A percentile compares a stretch with the other conserved stretches of the same genome.
phyloP scores from a whole-genome alignment of 2,797 vertebrate genomes.

The Urophycis tenuis region DNA sequence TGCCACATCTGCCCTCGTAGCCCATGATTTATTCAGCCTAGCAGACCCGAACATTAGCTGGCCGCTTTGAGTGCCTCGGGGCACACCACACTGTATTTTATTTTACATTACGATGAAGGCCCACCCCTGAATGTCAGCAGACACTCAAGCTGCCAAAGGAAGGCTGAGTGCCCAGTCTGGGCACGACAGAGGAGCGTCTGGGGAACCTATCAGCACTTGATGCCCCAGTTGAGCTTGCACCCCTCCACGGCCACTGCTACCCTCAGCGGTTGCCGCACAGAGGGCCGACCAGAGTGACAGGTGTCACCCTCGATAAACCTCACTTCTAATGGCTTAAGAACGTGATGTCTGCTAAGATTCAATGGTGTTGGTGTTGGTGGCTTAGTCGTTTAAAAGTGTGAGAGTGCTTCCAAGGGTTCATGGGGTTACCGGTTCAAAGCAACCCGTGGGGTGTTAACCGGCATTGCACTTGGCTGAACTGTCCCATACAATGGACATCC shows the following conservation, averaged over 20 bases:
- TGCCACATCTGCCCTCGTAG: not conserved
- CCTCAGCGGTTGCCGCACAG: not conserved
- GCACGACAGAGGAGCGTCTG: not conserved
- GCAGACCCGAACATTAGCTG: constrained; percentile 1
- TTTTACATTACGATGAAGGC: not conserved
- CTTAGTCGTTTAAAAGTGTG: not conserved
- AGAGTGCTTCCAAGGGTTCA: not conserved
- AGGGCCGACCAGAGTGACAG: not conserved
- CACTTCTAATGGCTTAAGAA: not conserved
- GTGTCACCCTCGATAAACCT: not conserved
- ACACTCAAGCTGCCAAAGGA: constrained; percentile 3
- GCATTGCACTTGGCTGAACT: not conserved
- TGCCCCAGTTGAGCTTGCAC: not conserved
- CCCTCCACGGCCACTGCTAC: not conserved
- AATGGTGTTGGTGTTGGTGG: not conserved
- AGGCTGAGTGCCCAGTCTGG: not conserved
- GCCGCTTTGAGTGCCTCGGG: constrained; percentile 48
- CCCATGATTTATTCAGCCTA: not conserved
- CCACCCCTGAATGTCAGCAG: not conserved
- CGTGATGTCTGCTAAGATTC: not conserved
- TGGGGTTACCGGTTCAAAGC: not conserved
- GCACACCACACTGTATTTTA: constrained; percentile 3
- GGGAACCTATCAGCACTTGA: not conserved
- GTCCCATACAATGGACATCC: not conserved
- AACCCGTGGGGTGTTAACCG: not conserved